A percentile compares a stretch with the other conserved stretches of the same genome.
phyloP scores from a whole-genome alignment of 2,113 vertebrate genomes.

The Chlorodrepanis virens region DNA sequence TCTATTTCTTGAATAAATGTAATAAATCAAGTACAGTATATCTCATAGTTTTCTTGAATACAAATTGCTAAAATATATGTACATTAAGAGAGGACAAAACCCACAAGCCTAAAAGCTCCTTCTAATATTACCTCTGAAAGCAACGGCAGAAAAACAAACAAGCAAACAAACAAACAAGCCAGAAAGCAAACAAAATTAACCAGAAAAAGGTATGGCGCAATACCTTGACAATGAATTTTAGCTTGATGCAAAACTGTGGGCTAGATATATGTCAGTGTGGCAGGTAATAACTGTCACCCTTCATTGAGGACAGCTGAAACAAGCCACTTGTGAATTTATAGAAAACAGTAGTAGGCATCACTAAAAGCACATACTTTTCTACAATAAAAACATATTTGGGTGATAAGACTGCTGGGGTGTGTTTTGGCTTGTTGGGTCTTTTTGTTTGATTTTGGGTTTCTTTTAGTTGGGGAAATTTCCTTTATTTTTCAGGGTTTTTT shows the following conservation, averaged over 20 bases:
- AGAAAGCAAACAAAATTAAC: not conserved
- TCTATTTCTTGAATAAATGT: not conserved
- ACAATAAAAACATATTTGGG: not conserved
- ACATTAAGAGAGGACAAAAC: not conserved
- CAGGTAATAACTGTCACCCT: not conserved
- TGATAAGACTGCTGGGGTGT: not conserved
- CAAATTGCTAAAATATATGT: not conserved
- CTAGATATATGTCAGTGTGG: not conserved
- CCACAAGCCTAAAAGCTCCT: not conserved
- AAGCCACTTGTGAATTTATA: not conserved
- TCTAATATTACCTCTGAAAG: not conserved
- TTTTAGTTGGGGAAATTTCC: not conserved
- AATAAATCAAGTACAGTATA: not conserved
- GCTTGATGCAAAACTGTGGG: not conserved
- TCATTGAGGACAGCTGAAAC: not conserved
- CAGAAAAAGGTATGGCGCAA: fast-evolving
- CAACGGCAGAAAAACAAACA: not conserved
- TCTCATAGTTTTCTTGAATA: not conserved
- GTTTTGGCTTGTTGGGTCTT: not conserved
- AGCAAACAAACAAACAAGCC: not conserved
- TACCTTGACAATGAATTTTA: not conserved
- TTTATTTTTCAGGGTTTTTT: not conserved
- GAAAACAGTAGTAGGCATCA: not conserved
- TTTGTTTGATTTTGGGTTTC: not conserved
- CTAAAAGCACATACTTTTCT: not conserved